Conservation (phyloP, 2,888 invertebrate genomes). For the Athetis lepigone region DNA sequence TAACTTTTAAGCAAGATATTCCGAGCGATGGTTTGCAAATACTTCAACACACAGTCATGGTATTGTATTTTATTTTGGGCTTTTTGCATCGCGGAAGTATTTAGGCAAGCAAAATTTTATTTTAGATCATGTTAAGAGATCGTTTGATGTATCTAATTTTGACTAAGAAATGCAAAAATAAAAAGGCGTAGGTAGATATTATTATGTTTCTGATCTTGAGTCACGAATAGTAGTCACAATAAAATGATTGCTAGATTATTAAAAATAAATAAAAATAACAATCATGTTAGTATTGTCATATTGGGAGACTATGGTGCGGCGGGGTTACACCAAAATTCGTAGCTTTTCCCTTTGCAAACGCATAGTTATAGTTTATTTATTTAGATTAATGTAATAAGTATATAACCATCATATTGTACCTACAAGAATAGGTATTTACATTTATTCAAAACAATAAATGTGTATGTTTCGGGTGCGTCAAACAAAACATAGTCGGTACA, state of each 20-base stretch:
- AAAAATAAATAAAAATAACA: constrained; percentile 14
- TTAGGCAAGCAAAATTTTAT: constrained; percentile 8
- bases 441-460: constrained; percentile 41
- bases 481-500: constrained; percentile 75
- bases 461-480: constrained; percentile 62
- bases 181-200: constrained; percentile 1
- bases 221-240: too few species aligned
- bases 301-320: not conserved
- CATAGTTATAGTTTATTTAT: too few species aligned
- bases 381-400: too few species aligned
- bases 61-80: not conserved
- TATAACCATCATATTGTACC: too few species aligned
- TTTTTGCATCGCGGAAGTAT: constrained; percentile 12
- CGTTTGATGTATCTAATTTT: constrained; percentile 3
- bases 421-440: too few species aligned
- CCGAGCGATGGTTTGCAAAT: not conserved
- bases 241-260: not conserved
- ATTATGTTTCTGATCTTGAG: not conserved
- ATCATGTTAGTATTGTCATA: constrained; percentile 3
- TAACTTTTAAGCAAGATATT: not conserved
- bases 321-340: not conserved
- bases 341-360: constrained; percentile 5
- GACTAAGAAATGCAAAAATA: constrained; percentile 9
- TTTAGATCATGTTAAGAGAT: not conserved
- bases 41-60: not conserved